Evolutionary conservation across 2,888 invertebrate genomes (phyloP), one percentile per base, ranked within the genome.

Genomic region (Carabus problematicus): DNA sequence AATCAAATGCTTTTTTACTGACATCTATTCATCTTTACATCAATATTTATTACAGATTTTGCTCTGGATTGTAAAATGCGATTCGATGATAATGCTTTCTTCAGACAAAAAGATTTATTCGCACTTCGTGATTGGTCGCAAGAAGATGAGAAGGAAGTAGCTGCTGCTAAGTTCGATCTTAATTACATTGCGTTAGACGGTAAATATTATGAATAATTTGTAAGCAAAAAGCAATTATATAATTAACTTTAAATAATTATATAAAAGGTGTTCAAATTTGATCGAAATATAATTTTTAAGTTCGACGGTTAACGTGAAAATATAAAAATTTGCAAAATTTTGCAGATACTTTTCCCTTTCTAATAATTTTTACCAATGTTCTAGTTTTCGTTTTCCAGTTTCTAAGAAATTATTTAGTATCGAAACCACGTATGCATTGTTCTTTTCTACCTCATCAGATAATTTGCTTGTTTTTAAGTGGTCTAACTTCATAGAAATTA

Each of bases 161-260:
- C 92, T 78, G 97, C 97, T 7, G 91, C 94, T 49, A 91, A 94
- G 79, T 92, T 87, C 76, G 92, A 93, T 78, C 86, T 98, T 75
- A 98, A 97, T 82, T 98, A 97, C 83, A 97, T 98, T 78, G 94
- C 95, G 16, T 87, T 97, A 54, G 97, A 97, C 80, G 97, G 97
- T 84, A 83, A 81, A 74, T 67, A 41, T 66, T 18, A 8, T 43
- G n/a, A n/a, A n/a, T n/a, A n/a, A n/a, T n/a, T n/a, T n/a, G 3
- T 29, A 6, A 29, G 6, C 29, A 6, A 29, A 6, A 29, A 29
- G 47, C 2, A 11, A 18, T 63, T 68, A 19, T 18, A 11, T 49
- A 49, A 47, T 68, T 18, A 42, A 39, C 49, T 29, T 29, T 29
- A 29, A 29, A 29, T 29, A 29, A 29, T 29, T 29, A 29, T 6